Conservation (phyloP, 2,113 vertebrate species). For the Austrofundulus limnaeus region DNA sequence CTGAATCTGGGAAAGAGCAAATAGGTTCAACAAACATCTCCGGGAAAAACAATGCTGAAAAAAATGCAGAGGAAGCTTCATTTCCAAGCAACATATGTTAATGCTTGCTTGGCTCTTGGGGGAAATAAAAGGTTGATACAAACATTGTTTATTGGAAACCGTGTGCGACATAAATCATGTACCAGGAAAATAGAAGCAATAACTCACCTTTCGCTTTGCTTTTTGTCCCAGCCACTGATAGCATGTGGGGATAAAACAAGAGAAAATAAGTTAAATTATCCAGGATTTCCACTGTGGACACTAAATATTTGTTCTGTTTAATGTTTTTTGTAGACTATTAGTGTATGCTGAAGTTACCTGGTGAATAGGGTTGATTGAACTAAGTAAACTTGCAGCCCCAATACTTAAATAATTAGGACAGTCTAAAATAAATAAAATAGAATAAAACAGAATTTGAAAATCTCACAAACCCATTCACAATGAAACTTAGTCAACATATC, state of each 20-base stretch:
- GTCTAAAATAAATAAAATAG: too few relatives aligned
- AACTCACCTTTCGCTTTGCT: constrained; percentile 84
- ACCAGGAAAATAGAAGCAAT: constrained; percentile 74
- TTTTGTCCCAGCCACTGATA: constrained; percentile 81
- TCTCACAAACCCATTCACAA: too few relatives aligned
- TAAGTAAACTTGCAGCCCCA: background rate
- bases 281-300: constrained; percentile 40
- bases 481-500: too few relatives aligned
- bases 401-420: too few relatives aligned
- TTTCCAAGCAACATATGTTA: constrained; percentile 65
- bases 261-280: constrained; percentile 71
- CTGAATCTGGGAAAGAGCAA: constrained; percentile 23
- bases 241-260: constrained; percentile 64
- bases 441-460: too few relatives aligned
- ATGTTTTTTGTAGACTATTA: background rate
- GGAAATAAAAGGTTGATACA: constrained; percentile 70
- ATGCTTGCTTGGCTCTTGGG: constrained; percentile 58
- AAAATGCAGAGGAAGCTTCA: constrained; percentile 30
- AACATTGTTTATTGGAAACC: constrained; percentile 75
- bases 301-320: constrained; percentile 35
- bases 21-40: constrained; percentile 27
- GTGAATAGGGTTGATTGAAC: background rate
- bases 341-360: background rate
- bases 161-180: constrained; percentile 79
- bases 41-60: constrained; percentile 31